phyloP scores from a whole-genome alignment of 1,140 invertebrate species.

The Prorops nasuta region DNA sequence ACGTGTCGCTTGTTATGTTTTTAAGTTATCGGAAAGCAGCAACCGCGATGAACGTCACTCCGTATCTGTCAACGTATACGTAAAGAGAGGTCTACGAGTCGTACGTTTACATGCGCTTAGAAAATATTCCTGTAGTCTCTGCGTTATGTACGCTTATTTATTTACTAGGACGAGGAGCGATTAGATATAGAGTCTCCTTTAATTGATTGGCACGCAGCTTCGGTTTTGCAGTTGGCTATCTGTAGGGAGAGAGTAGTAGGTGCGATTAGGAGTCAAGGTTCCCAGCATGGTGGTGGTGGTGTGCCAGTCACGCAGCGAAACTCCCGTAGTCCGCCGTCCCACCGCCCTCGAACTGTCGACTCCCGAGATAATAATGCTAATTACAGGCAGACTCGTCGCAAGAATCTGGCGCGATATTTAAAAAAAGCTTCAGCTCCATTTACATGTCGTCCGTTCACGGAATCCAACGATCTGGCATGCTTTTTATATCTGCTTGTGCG shows the following conservation, averaged over 20 bases:
- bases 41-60: neutral
- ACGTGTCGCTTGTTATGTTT: neutral
- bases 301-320: slow-evolving; percentile 35
- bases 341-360: too few species aligned
- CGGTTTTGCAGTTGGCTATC: neutral
- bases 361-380: slow-evolving; percentile 41
- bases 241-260: too few species aligned
- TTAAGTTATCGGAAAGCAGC: neutral
- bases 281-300: slow-evolving; percentile 17
- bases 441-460: slow-evolving; percentile 35
- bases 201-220: too few species aligned
- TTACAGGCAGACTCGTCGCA: slow-evolving; percentile 26
- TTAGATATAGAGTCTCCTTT: too few species aligned
- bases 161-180: too few species aligned
- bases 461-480: slow-evolving; percentile 26
- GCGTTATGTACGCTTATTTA: too few species aligned
- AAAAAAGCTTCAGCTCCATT: slow-evolving; percentile 40
- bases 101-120: too few species aligned
- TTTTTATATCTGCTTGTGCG: neutral
- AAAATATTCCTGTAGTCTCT: too few species aligned
- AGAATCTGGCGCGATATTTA: slow-evolving; percentile 29
- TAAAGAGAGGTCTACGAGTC: too few species aligned
- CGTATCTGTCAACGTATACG: neutral
- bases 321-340: slow-evolving; percentile 21
- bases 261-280: too few species aligned